Evolutionary conservation across 1,140 invertebrate species (phyloP).

Genomic region (Sitophilus oryzae): DNA sequence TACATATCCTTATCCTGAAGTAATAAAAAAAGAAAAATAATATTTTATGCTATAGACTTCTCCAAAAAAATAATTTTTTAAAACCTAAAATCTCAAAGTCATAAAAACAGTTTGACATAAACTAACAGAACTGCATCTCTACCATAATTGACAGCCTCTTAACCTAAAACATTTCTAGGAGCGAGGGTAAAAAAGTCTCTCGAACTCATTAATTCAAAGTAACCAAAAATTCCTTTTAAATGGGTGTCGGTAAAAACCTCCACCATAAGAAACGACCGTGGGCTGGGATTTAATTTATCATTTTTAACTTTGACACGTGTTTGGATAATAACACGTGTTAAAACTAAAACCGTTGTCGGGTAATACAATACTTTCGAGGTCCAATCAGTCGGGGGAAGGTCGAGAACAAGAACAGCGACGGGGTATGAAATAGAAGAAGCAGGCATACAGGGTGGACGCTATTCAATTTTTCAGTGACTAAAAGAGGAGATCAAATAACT

Average conservation of each 20-base stretch:
- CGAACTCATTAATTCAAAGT: constrained; percentile 25
- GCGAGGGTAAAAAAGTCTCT: neutral
- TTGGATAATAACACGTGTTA: constrained; percentile 30
- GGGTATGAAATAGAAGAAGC: neutral
- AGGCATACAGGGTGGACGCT: neutral
- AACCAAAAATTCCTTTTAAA: constrained; percentile 27
- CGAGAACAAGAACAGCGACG: neutral
- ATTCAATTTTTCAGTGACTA: too few relatives aligned
- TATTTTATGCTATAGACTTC: too few relatives aligned
- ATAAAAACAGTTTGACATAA: too few relatives aligned
- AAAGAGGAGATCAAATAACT: too few relatives aligned
- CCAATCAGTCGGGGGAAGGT: constrained; percentile 9
- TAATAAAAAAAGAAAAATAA: too few relatives aligned
- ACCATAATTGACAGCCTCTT: constrained; percentile 12
- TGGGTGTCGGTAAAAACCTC: constrained; percentile 2
- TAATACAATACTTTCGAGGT: constrained; percentile 19
- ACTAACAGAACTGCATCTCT: constrained; percentile 2
- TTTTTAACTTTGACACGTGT: constrained; percentile 32
- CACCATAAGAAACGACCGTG: neutral
- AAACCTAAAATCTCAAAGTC: too few relatives aligned
- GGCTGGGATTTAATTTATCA: constrained; percentile 31
- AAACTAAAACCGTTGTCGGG: constrained; percentile 4
- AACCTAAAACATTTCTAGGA: neutral
- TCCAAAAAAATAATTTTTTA: too few relatives aligned
- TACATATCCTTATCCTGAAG: too few relatives aligned